Conservation (phyloP, 2,113 vertebrate species). For the Tretioscincus oriximinensis region DNA sequence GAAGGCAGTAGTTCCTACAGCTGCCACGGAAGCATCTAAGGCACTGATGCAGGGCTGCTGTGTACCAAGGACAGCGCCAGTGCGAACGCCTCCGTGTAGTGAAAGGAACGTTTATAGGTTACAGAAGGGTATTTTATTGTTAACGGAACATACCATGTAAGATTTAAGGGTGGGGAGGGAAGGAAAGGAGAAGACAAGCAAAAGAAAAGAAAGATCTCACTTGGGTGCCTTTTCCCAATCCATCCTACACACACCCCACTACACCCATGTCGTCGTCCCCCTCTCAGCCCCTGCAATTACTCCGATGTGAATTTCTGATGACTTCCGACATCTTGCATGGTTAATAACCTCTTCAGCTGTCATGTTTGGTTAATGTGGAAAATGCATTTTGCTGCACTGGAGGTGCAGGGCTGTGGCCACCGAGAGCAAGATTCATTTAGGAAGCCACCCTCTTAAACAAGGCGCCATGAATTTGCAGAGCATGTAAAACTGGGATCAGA, state of each 20-base stretch:
- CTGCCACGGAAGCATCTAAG: slow-evolving; percentile 54
- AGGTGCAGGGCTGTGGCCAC: slow-evolving; percentile 74
- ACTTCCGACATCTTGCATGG: slow-evolving; percentile 98
- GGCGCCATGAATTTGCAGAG: slow-evolving; percentile 79
- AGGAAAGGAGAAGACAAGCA: slow-evolving; percentile 66
- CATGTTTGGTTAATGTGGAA: slow-evolving; percentile 95
- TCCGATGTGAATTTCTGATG: slow-evolving; percentile 96
- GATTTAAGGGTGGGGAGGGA: slow-evolving; percentile 60
- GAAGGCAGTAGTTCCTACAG: slow-evolving; percentile 58
- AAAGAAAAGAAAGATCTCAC: slow-evolving; percentile 77
- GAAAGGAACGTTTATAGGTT: slow-evolving; percentile 88
- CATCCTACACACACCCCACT: slow-evolving; percentile 52
- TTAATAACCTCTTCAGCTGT: slow-evolving; percentile 96
- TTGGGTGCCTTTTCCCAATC: slow-evolving; percentile 53
- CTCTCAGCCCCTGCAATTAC: slow-evolving; percentile 88
- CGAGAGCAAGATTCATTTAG: slow-evolving; percentile 73
- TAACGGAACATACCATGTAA: slow-evolving; percentile 92
- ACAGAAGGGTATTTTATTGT: slow-evolving; percentile 97
- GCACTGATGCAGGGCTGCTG: slow-evolving; percentile 46
- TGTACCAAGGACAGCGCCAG: slow-evolving; percentile 71
- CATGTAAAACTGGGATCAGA: slow-evolving; percentile 72
- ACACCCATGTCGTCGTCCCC: no score
- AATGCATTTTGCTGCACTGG: slow-evolving; percentile 80
- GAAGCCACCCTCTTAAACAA: slow-evolving; percentile 77
- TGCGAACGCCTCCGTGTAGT: slow-evolving; percentile 77